Base-by-base conservation (phyloP, 1,140 invertebrate genomes). In the Potamilus streckersoni region DNA sequence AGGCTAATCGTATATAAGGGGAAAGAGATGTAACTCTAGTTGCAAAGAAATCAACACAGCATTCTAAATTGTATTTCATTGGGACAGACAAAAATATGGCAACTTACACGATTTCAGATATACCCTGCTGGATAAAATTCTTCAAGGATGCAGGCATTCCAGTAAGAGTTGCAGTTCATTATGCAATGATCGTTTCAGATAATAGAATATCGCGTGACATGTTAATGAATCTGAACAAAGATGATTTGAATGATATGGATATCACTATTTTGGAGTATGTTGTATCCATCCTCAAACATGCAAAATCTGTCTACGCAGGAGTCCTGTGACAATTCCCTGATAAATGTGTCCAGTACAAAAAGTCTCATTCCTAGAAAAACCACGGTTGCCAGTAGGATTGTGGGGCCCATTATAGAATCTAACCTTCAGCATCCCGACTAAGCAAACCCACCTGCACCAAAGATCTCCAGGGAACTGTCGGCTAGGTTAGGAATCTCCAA, bases 241-340 rank as follows among this genome's bases (percentile, higher is more conserved):
- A 96, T 84, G 95, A 95, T 84, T 89, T 96, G 13, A 92, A 92
- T 76, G 95, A 95, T 82, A 96, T 96, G 94, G 95, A 94, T 2
- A 95, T 96, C 11, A 92, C 92, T 1, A 90, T 94, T 20, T 94
- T 96, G 92, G 95, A 95, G 19, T 95, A 96, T 89, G 93, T 96
- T 66, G 96, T 96, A 84, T 93, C 94, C 17, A 96, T 96, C 80
- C 88, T 96, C 20, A 94, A 94, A 74, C 94, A 96, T 91, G 93
- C 95, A 2, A 95, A 95, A 87, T 90, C 91, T 82, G 94, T 95
- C 2, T 92, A 93, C 93, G 80, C 92, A 93, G 85, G 93, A 31
- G 27, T 31, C 27, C 27, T 4, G 27, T 31, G 27, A 31, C 27
- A 31, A 31, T 2, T 31, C 27, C 27, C 27, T 31, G 27, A 31